Evolutionary conservation across 2,888 invertebrate genomes (phyloP), one percentile per base, ranked within the genome.

Genomic region (Micoletzkya japonica): DNA sequence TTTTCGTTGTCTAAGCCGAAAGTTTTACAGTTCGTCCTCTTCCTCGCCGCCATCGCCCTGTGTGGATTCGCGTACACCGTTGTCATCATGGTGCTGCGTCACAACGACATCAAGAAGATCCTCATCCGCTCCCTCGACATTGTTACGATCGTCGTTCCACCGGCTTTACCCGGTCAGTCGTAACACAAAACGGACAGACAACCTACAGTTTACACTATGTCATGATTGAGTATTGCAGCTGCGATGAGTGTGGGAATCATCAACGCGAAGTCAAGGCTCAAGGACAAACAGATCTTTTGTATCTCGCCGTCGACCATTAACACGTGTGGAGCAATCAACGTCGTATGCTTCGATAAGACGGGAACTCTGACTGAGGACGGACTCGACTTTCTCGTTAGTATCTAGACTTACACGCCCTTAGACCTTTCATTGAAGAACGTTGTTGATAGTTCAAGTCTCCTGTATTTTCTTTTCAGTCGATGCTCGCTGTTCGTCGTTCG

Each of bases 131-230:
- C 92, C 0, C 87, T 94, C 76, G 95, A 95, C 85, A 91, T 95
- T 70, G 91, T 95, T 76, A 95, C 95, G 0, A 93, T 95, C 77
- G 93, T 93, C 17, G 92, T 95, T 37, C 94, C 94, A 0, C 94
- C 94, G 4, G 94, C 94, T 10, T 87, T 95, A 60, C 95, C 95
- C 4, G 77, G 76, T 77, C 1, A 56, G 30, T 1, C 26, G 20
- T 59, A 10, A 37, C 17, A 24, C 4, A 57, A 7, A 32, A 32
- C 10, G 32, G 34, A 1, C 32, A 32, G 3, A 17, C 14, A n/a
- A 2, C 26, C 24, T 24, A 26, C 20, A 2, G 44, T 28, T 54
- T 54, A 26, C 39, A 39, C 17, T 39, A 39, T 39, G 17, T 39
- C 17, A 17, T 39, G 7, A 14, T 44, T 44, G 44, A 49, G 28